Percentiles rank a stretch among this genome's conserved stretches.
Evolutionary conservation across 2,888 invertebrate species (phyloP).

Genomic region (Yponomeuta plumbellus): DNA sequence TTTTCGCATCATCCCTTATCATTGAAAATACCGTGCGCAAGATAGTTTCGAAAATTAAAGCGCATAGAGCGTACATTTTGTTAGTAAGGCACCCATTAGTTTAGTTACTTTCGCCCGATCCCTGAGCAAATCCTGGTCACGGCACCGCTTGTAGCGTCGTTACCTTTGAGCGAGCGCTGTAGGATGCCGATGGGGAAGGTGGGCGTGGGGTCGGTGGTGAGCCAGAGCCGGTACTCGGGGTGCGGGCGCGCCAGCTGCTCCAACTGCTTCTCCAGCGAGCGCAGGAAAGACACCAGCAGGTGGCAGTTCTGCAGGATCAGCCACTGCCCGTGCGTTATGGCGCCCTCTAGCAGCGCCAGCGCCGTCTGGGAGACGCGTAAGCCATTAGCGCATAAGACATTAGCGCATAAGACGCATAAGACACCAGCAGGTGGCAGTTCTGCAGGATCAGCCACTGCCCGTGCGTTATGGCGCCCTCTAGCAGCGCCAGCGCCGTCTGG

Average conservation of each 20-base stretch:
- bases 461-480: conserved; percentile 81
- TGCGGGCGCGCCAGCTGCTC: conserved; percentile 89
- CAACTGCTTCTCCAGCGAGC: conserved; percentile 87
- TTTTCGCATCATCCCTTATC: too few relatives aligned
- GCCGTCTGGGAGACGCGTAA: too few relatives aligned
- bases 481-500: conserved; percentile 63
- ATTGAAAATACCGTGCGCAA: too few relatives aligned
- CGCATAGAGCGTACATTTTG: too few relatives aligned
- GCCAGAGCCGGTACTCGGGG: conserved; percentile 94
- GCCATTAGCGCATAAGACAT: too few relatives aligned
- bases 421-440: conserved; percentile 91
- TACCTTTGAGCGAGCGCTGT: conserved; percentile 89
- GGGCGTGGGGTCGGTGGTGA: conserved; percentile 92
- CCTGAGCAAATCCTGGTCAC: too few relatives aligned
- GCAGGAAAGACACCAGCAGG: conserved; percentile 86
- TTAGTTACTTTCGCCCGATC: too few relatives aligned
- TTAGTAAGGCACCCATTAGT: too few relatives aligned
- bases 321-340: conserved; percentile 89
- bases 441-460: conserved; percentile 96
- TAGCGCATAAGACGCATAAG: too few relatives aligned
- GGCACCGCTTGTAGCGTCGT: too few relatives aligned
- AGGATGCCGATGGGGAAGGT: conserved; percentile 93
- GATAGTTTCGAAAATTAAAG: too few relatives aligned
- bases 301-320: conserved; percentile 96
- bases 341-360: conserved; percentile 79